These are phyloP conservation scores for Mormyrus iriodes DNA, from an alignment of 2,113 vertebrate genomes.

Conservation along the genomic window DNA sequence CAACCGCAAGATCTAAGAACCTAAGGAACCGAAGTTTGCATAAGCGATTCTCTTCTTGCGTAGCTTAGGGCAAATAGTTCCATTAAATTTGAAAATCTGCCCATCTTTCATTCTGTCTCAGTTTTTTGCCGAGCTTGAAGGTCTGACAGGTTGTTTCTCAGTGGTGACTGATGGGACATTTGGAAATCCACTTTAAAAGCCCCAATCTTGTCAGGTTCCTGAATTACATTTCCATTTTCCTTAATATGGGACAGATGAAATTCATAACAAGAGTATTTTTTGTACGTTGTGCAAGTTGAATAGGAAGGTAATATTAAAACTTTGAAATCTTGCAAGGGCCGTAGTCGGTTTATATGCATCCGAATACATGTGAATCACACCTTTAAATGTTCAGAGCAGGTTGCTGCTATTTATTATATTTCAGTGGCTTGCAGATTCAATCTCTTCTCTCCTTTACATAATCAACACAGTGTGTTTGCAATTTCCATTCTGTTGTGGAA, in stretches of 20 bases:
- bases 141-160: background rate
- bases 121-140: background rate
- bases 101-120: background rate
- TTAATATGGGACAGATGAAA: background rate
- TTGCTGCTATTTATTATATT: background rate
- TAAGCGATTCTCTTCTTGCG: background rate
- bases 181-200: background rate
- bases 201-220: background rate
- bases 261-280: background rate
- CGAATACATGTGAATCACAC: background rate
- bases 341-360: background rate
- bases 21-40: no score
- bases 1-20: no score
- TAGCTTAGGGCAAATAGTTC: background rate
- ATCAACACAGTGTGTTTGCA: background rate
- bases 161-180: background rate
- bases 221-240: background rate
- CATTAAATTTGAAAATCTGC: background rate
- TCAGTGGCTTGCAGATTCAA: background rate
- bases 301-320: background rate
- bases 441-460: background rate
- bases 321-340: background rate
- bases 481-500: background rate
- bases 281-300: background rate
- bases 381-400: background rate